Conservation (phyloP, 1,140 invertebrate species). For the Panagrolaimus sp. region DNA sequence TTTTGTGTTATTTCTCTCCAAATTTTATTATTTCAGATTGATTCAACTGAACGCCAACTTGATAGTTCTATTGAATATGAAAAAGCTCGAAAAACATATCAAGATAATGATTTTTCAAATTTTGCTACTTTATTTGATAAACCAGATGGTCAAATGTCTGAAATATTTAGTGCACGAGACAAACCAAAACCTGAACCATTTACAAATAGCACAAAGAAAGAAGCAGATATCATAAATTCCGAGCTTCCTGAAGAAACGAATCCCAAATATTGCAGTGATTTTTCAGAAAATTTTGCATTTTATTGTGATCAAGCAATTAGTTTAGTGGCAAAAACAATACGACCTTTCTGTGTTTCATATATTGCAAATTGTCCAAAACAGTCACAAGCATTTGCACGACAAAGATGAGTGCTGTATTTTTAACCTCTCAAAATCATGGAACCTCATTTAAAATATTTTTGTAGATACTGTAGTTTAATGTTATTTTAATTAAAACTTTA, state of each 20-base stretch:
- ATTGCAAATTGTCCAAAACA: slow-evolving; percentile 16
- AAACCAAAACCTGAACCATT: neutral
- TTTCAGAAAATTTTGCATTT: neutral
- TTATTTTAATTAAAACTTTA: too few relatives aligned
- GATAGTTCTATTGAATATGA: slow-evolving; percentile 13
- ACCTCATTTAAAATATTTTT: too few relatives aligned
- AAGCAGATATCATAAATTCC: neutral
- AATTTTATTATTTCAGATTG: slow-evolving; percentile 13
- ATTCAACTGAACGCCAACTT: neutral
- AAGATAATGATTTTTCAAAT: neutral
- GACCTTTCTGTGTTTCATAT: slow-evolving; percentile 13
- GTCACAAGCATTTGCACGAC: neutral
- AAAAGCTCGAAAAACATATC: neutral
- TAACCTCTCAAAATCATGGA: too few relatives aligned
- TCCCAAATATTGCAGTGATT: neutral
- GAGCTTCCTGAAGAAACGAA: neutral
- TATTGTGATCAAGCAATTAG: slow-evolving; percentile 13
- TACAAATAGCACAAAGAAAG: neutral
- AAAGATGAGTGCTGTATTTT: too few relatives aligned
- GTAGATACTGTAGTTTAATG: too few relatives aligned
- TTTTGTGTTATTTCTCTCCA: slow-evolving; percentile 5
- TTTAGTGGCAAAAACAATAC: neutral
- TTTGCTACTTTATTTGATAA: slow-evolving; percentile 2
- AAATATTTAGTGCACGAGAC: neutral
- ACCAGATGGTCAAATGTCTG: neutral